Conservation (phyloP, 2,888 invertebrate genomes). For the Lamproptera curius region DNA sequence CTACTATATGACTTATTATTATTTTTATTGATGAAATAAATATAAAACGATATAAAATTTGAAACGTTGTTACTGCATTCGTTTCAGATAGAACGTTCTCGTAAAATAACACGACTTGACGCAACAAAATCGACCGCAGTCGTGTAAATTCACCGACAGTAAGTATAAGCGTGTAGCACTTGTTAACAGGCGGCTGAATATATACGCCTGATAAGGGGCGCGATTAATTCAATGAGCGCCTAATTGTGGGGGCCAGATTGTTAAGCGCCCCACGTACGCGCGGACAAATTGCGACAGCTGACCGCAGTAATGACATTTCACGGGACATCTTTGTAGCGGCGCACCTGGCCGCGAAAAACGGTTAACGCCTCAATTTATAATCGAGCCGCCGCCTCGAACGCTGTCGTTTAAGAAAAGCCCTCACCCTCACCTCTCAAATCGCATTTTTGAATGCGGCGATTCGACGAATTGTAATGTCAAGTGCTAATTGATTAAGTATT, state of each 20-base stretch:
- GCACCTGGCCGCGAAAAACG: constrained; percentile 25
- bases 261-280: constrained; percentile 62
- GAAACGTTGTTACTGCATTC: too few relatives aligned
- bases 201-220: constrained; percentile 57
- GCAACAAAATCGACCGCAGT: too few relatives aligned
- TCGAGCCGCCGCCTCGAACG: constrained; percentile 4
- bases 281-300: constrained; percentile 63
- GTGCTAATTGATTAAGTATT: not conserved
- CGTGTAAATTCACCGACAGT: not conserved
- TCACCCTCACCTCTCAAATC: constrained; percentile 4
- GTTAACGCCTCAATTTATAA: constrained; percentile 30
- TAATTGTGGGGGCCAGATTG: constrained; percentile 62
- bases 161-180: not conserved
- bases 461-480: not conserved
- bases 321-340: constrained; percentile 44
- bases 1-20: too few relatives aligned
- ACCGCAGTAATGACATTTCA: constrained; percentile 39
- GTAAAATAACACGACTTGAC: too few relatives aligned
- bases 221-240: constrained; percentile 59
- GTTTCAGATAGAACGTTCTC: too few relatives aligned
- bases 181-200: constrained; percentile 28
- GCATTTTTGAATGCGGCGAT: constrained; percentile 10
- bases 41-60: too few relatives aligned
- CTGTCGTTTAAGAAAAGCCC: constrained; percentile 1
- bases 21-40: too few relatives aligned